A percentile compares a stretch with the other conserved stretches of the same genome.
Evolutionary conservation across 2,113 vertebrate species (phyloP).

Genomic region (Burhinus bistriatus): DNA sequence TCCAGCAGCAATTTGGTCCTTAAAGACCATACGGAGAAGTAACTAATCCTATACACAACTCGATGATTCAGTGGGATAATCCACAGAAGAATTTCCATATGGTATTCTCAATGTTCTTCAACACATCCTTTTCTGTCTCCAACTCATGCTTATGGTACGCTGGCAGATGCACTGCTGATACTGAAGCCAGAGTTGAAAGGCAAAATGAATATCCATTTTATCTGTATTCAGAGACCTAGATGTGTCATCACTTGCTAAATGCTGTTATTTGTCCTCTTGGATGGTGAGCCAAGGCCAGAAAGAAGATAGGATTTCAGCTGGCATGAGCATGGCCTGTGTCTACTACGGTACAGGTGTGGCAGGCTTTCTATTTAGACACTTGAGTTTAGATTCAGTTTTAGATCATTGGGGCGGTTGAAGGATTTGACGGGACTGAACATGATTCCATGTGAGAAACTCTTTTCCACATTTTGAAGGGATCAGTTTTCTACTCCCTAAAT

Average conservation of each 20-base stretch:
- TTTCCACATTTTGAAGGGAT: neutral
- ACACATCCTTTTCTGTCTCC: neutral
- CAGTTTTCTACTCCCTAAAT: neutral
- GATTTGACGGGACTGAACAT: neutral
- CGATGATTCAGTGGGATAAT: neutral
- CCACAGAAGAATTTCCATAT: constrained; percentile 18
- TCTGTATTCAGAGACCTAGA: neutral
- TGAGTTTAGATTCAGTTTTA: neutral
- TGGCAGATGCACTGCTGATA: neutral
- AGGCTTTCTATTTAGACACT: neutral
- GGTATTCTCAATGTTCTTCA: neutral
- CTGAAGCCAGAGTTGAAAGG: neutral
- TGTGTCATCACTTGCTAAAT: neutral
- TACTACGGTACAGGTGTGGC: neutral
- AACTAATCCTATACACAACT: neutral
- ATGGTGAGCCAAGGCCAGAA: neutral
- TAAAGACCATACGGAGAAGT: constrained; percentile 13
- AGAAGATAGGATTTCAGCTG: neutral
- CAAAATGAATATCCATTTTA: neutral
- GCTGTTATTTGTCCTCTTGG: neutral
- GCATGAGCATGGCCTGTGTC: neutral
- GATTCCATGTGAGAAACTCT: neutral
- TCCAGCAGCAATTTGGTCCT: neutral
- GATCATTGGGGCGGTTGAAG: neutral
- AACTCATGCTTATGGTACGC: neutral